These are phyloP conservation scores for Trachops cirrhosus DNA, from an alignment of 2,797 vertebrate genomes.

Conservation along the genomic window DNA sequence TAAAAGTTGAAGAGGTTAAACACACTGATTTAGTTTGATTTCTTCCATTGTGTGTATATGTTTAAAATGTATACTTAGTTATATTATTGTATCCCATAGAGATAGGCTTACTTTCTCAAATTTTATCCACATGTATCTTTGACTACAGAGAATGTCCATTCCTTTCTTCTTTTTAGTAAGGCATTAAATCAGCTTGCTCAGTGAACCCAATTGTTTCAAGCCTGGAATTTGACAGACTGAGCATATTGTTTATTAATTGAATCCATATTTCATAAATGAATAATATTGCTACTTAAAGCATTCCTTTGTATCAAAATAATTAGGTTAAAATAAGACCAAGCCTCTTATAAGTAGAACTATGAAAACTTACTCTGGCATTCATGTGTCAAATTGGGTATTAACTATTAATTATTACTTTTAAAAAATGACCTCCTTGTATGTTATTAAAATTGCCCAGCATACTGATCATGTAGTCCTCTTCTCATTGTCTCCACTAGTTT, in stretches of 20 bases:
- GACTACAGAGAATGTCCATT: neutral
- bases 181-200: slow-evolving; percentile 38
- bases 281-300: slow-evolving; percentile 45
- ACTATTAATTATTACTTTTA: neutral
- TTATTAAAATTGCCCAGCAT: neutral
- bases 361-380: neutral
- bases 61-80: slow-evolving; percentile 64
- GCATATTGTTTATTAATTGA: slow-evolving; percentile 49
- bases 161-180: neutral
- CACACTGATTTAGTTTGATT: slow-evolving; percentile 59
- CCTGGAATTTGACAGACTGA: slow-evolving; percentile 43
- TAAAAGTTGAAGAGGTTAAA: slow-evolving; percentile 69
- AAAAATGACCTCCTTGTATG: neutral
- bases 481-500: neutral
- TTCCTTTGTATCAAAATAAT: slow-evolving; percentile 40
- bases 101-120: slow-evolving; percentile 49
- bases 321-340: neutral
- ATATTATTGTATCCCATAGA: slow-evolving; percentile 51
- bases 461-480: neutral
- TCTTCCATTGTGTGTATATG: slow-evolving; percentile 59
- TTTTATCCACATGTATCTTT: slow-evolving; percentile 52
- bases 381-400: neutral
- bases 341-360: neutral
- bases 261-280: slow-evolving; percentile 47
- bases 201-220: slow-evolving; percentile 56